phyloP scores from a whole-genome alignment of 2,113 vertebrate species.

The Microtus ochrogaster region DNA sequence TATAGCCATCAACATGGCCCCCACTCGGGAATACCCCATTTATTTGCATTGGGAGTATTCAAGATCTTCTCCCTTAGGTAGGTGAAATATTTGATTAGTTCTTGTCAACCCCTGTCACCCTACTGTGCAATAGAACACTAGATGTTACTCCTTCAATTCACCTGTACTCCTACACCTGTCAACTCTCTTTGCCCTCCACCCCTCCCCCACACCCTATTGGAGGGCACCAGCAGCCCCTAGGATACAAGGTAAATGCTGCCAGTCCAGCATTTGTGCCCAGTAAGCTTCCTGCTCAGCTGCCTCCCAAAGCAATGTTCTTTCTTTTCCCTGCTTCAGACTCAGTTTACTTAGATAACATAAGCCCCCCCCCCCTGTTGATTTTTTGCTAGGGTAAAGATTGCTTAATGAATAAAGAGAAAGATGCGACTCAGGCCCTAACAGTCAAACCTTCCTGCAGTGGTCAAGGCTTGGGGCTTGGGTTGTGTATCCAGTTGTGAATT shows the following conservation, averaged over 20 bases:
- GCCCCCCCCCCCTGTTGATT: neutral
- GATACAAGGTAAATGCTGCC: neutral
- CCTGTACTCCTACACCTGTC: too few species aligned
- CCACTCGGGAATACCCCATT: neutral
- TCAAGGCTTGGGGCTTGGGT: neutral
- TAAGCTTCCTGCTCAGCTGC: constrained; percentile 5
- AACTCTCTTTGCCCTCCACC: neutral
- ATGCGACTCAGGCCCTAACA: neutral
- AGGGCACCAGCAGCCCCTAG: neutral
- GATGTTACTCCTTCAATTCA: neutral
- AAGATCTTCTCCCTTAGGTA: neutral
- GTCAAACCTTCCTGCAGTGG: neutral
- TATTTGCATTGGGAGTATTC: neutral
- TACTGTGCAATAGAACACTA: neutral
- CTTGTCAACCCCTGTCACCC: neutral
- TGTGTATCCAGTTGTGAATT: neutral
- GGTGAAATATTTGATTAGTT: neutral
- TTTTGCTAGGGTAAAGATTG: neutral
- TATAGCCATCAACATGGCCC: neutral
- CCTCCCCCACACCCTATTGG: neutral
- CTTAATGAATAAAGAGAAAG: neutral
- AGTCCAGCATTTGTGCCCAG: neutral
- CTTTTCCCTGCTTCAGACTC: neutral
- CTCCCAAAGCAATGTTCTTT: neutral
- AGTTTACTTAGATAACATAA: neutral